These are phyloP conservation scores for Colletes collaris DNA, from an alignment of 2,888 invertebrate genomes.

Conservation along the genomic window DNA sequence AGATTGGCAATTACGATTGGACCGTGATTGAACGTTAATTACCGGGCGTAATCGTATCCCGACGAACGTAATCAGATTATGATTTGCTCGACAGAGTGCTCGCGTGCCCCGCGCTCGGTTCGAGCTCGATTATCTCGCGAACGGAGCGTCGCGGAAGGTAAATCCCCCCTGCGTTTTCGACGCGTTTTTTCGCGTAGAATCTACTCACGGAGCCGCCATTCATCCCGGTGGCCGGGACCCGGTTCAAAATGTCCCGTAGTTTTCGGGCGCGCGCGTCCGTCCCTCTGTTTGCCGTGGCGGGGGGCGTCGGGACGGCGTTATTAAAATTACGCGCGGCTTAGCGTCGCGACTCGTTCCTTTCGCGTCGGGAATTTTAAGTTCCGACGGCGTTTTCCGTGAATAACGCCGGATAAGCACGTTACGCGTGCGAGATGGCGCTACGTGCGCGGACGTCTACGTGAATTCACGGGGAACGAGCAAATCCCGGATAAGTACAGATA, in stretches of 20 bases:
- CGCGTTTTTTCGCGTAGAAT: too few species aligned
- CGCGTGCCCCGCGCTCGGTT: too few species aligned
- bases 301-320: conserved; percentile 7
- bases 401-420: conserved; percentile 34
- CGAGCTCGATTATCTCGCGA: too few species aligned
- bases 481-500: conserved; percentile 42
- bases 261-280: neutral
- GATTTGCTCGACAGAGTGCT: too few species aligned
- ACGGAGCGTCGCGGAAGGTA: too few species aligned
- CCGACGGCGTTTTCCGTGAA: conserved; percentile 18
- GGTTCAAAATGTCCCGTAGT: conserved; percentile 26
- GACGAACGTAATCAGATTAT: too few species aligned
- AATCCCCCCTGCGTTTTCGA: too few species aligned
- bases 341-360: conserved; percentile 11
- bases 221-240: neutral
- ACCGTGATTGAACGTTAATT: too few species aligned
- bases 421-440: conserved; percentile 14
- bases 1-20: too few species aligned
- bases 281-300: conserved; percentile 6
- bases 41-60: too few species aligned
- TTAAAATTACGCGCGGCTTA: conserved; percentile 36
- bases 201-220: neutral
- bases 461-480: conserved; percentile 9
- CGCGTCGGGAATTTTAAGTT: conserved; percentile 33
- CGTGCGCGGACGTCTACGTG: conserved; percentile 17